Evolutionary conservation across 1,140 invertebrate species (phyloP).

Genomic region (Aricia agestis): DNA sequence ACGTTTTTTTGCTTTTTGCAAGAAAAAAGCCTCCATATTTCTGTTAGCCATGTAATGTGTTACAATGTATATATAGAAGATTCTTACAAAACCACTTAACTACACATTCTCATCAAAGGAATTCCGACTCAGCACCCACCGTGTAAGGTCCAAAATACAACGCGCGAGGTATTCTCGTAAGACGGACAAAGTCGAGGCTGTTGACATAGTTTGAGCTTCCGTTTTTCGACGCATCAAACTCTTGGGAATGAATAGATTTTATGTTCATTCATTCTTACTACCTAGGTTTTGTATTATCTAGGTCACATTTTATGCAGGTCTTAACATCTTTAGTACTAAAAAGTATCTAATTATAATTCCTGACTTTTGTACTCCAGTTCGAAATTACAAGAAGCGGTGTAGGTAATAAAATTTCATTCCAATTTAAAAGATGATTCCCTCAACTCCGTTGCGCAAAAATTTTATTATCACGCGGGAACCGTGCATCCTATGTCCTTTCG

Average conservation of each 20-base stretch:
- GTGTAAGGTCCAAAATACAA: neutral
- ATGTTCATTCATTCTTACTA: neutral
- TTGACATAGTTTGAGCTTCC: neutral
- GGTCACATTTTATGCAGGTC: neutral
- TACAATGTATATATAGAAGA: neutral
- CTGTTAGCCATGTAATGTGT: neutral
- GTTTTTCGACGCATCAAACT: neutral
- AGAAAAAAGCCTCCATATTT: neutral
- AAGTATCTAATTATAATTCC: too few species aligned
- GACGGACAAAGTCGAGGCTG: neutral
- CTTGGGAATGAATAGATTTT: neutral
- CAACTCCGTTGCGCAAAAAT: too few species aligned
- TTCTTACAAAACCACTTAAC: neutral
- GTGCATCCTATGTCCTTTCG: too few species aligned
- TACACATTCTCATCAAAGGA: neutral
- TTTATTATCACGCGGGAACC: too few species aligned
- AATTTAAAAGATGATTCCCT: too few species aligned
- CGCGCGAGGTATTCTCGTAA: neutral
- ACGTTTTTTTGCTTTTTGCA: neutral
- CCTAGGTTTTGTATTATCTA: constrained; percentile 1
- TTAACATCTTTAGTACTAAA: neutral
- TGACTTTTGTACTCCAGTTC: too few species aligned
- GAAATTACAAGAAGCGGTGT: too few species aligned
- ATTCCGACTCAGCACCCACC: neutral
- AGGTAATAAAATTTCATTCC: too few species aligned